Evolutionary conservation across 2,113 vertebrate species (phyloP), one percentile per base, ranked within the genome.

Genomic region (Turdus rufiventris): DNA sequence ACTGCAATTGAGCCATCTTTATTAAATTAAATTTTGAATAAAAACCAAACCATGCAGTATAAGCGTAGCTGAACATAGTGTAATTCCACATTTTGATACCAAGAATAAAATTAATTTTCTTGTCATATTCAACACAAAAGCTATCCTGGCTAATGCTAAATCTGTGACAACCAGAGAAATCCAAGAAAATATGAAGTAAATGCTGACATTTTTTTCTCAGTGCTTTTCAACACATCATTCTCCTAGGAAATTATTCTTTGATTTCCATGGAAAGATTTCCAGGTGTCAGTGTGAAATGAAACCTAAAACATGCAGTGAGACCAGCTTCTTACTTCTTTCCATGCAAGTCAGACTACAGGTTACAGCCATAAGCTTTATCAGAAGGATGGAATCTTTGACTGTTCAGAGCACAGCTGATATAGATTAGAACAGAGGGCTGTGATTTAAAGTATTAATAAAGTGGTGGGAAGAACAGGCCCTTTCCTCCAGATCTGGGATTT

Each of bases 371-470:
- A 88, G 56, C 40, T 60, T 93, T 81, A 94, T 67, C 92, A 86
- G 63, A 86, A 76, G 8, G 23, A 71, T 25, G 84, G 71, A 63
- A 51, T 57, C 38, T 62, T 82, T 1, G 19, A 33, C 33, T 68
- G 18, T 76, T 89, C 38, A 57, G 75, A 88, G 56, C 25, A 77
- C 60, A 93, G 79, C 79, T 80, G 79, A 95, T 81, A 87, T 3
- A 34, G 36, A 95, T 96, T 95, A 91, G 58, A 91, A 79, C 15
- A 91, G 38, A 77, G 51, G 58, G 75, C 42, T 75, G 18, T 86
- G 89, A 87, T 91, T 93, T 91, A 95, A 92, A 65, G 75, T 70
- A 93, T 94, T 95, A 94, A 91, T 96, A 89, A 92, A 94, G 42
- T 60, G 75, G 38, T 94, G 96, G 95, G 96, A 94, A 96, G 89